A percentile compares a stretch with the other conserved stretches of the same genome.
These are phyloP conservation scores for Picathartes gymnocephalus DNA, from an alignment of 2,113 vertebrate species.

Conservation along the genomic window DNA sequence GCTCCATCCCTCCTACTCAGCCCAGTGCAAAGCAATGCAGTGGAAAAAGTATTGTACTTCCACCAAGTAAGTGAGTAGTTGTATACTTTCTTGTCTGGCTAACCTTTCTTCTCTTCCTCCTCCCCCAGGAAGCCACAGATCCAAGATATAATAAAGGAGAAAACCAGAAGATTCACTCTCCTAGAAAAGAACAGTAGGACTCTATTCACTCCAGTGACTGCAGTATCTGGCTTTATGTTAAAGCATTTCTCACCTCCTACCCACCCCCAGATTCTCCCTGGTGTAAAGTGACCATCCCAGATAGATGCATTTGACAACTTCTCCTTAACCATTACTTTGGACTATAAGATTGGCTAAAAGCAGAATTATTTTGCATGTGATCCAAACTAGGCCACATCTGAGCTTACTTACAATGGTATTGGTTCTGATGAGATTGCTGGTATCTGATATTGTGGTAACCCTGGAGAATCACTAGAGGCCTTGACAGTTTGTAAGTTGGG, in stretches of 20 bases:
- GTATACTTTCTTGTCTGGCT: neutral
- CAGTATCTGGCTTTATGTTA: neutral
- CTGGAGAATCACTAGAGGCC: neutral
- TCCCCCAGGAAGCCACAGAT: neutral
- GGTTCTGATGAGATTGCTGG: rapidly evolving
- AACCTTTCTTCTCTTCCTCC: neutral
- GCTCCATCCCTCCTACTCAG: neutral
- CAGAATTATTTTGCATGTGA: neutral
- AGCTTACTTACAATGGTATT: neutral
- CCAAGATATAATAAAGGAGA: neutral
- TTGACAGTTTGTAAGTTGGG: neutral
- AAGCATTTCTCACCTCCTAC: neutral
- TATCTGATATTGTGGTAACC: neutral
- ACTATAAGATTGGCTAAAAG: neutral
- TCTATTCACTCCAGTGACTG: neutral
- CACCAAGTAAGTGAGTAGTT: neutral
- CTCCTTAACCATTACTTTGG: neutral
- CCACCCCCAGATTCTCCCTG: neutral
- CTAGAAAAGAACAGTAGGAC: neutral
- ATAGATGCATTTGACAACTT: neutral
- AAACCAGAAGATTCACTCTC: neutral
- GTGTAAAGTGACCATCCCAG: neutral
- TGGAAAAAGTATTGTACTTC: neutral
- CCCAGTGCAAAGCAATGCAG: neutral
- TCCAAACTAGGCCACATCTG: neutral